phyloP scores from a whole-genome alignment of 2,888 invertebrate genomes.

The Limnephilus rhombicus region DNA sequence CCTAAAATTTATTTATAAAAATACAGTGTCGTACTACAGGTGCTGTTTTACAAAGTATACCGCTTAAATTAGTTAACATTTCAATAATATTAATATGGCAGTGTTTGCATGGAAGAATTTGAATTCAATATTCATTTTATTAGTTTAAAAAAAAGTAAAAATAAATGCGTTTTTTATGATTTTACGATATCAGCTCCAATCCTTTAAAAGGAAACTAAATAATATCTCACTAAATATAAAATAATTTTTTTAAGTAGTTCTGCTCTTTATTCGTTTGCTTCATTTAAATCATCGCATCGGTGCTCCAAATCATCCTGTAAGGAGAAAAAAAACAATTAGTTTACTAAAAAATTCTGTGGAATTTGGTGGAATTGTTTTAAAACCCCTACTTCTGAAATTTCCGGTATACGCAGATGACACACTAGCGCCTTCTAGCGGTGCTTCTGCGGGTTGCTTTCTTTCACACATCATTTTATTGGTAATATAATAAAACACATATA shows the following conservation, averaged over 20 bases:
- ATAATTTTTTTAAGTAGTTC: neutral
- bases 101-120: neutral
- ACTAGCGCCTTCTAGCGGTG: too few relatives aligned
- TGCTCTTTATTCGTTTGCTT: conserved; percentile 35
- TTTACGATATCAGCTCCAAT: neutral
- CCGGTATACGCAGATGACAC: too few relatives aligned
- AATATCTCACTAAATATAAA: neutral
- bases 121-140: neutral
- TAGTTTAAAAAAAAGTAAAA: neutral
- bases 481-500: too few relatives aligned
- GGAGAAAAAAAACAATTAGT: conserved; percentile 47
- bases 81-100: neutral
- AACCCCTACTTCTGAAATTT: too few relatives aligned
- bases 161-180: neutral
- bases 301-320: conserved; percentile 87
- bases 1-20: conserved; percentile 16
- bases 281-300: conserved; percentile 79
- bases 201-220: neutral
- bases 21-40: conserved; percentile 6
- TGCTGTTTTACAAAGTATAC: neutral
- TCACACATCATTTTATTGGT: too few relatives aligned
- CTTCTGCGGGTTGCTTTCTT: too few relatives aligned
- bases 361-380: too few relatives aligned
- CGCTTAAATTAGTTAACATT: neutral
- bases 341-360: neutral